Conservation (phyloP, 2,888 invertebrate genomes). For the Antitype chi region DNA sequence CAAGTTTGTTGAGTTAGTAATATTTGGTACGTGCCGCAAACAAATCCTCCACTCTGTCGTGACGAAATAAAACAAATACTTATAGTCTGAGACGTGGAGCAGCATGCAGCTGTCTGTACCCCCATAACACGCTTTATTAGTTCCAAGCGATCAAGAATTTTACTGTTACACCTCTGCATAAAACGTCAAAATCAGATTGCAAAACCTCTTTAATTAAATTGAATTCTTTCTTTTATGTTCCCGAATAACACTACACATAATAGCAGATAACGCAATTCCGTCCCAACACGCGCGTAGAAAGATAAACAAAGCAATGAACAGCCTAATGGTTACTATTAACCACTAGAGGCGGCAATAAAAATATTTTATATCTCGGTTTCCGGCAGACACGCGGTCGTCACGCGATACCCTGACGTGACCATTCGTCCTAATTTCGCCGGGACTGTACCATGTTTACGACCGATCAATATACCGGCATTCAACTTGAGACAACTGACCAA, state of each 20-base stretch:
- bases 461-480: conserved; percentile 70
- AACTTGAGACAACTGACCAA: conserved; percentile 58
- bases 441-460: conserved; percentile 68
- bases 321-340: conserved; percentile 80
- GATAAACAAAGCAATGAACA: conserved; percentile 81
- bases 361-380: conserved; percentile 82
- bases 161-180: conserved; percentile 69
- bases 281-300: conserved; percentile 65
- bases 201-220: conserved; percentile 63
- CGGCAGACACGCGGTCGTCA: conserved; percentile 75
- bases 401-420: conserved; percentile 78
- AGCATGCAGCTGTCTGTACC: conserved; percentile 58
- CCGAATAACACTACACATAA: conserved; percentile 58
- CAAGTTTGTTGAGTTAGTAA: conserved; percentile 64
- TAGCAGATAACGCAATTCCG: conserved; percentile 54
- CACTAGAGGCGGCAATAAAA: conserved; percentile 82
- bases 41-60: conserved; percentile 50
- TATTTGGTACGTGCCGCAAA: conserved; percentile 65
- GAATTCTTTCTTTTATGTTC: conserved; percentile 58
- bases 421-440: conserved; percentile 80
- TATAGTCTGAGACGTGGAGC: conserved; percentile 42
- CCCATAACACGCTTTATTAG: conserved; percentile 68
- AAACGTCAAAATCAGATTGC: conserved; percentile 61
- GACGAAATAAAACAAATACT: conserved; percentile 63
- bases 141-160: conserved; percentile 64